Conservation (phyloP, 2,113 vertebrate genomes). For the Globicephala melas region DNA sequence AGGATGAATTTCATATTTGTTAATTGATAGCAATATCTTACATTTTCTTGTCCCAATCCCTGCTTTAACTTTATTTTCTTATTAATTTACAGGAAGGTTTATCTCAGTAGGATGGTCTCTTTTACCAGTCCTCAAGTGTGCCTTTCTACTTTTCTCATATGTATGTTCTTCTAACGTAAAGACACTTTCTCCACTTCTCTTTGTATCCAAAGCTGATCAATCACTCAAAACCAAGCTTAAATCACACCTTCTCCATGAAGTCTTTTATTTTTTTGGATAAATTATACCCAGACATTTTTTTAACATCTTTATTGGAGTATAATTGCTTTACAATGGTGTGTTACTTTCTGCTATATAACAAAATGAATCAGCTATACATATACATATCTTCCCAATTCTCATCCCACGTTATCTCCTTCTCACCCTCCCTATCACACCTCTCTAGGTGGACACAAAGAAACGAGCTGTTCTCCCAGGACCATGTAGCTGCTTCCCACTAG, state of each 20-base stretch:
- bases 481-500: no score
- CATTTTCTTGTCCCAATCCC: background rate
- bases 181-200: background rate
- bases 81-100: background rate
- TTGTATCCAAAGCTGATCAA: background rate
- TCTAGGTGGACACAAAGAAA: no score
- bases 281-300: no score
- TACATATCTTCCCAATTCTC: no score
- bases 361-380: no score
- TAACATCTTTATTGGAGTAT: no score
- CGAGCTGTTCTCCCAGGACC: no score
- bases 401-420: no score
- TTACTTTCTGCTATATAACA: no score
- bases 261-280: background rate
- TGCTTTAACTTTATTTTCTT: background rate
- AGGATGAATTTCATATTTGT: background rate
- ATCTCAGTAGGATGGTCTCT: background rate
- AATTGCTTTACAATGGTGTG: no score
- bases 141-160: background rate
- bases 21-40: background rate
- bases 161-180: background rate
- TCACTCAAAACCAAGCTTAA: background rate
- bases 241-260: background rate
- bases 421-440: no score
- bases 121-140: background rate